Evolutionary conservation across 2,113 vertebrate species (phyloP).

Genomic region (Lophura nycthemera): DNA sequence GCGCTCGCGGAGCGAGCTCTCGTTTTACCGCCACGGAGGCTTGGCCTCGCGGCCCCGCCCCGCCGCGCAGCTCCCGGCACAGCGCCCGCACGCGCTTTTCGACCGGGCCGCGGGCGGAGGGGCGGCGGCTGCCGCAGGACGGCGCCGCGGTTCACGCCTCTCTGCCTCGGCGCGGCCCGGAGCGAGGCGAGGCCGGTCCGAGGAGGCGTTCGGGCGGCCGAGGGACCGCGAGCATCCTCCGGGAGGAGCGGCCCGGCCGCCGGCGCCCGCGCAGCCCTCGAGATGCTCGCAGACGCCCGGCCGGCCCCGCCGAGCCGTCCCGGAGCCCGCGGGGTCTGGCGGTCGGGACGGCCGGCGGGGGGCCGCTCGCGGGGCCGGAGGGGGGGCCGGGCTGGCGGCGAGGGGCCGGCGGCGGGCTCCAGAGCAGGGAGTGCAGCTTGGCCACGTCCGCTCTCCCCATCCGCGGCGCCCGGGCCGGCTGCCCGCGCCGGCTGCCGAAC

Average conservation of each 20-base stretch:
- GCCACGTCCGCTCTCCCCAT: conserved; percentile 49
- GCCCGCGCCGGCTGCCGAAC: conserved; percentile 57
- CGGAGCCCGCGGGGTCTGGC: fast-evolving
- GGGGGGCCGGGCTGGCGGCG: background rate
- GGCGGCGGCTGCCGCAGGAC: background rate
- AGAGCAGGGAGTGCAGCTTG: conserved; percentile 72
- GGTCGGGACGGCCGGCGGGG: conserved; percentile 42
- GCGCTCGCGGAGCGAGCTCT: background rate
- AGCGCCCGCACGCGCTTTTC: background rate
- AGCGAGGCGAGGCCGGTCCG: fast-evolving
- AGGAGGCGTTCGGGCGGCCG: background rate
- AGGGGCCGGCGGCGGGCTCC: conserved; percentile 69
- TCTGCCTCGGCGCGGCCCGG: background rate
- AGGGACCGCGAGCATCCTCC: conserved; percentile 45
- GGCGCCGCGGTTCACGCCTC: background rate
- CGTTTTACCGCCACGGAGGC: conserved; percentile 77
- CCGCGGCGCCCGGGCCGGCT: background rate
- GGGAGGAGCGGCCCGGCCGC: fast-evolving
- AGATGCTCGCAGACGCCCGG: background rate
- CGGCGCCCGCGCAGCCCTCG: background rate
- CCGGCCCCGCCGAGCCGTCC: fast-evolving
- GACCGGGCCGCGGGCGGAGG: conserved; percentile 1
- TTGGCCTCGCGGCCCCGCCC: conserved; percentile 5
- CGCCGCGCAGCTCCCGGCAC: background rate
- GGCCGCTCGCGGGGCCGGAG: background rate